phyloP scores from a whole-genome alignment of 2,113 vertebrate genomes.

The Myrmecobius fasciatus region DNA sequence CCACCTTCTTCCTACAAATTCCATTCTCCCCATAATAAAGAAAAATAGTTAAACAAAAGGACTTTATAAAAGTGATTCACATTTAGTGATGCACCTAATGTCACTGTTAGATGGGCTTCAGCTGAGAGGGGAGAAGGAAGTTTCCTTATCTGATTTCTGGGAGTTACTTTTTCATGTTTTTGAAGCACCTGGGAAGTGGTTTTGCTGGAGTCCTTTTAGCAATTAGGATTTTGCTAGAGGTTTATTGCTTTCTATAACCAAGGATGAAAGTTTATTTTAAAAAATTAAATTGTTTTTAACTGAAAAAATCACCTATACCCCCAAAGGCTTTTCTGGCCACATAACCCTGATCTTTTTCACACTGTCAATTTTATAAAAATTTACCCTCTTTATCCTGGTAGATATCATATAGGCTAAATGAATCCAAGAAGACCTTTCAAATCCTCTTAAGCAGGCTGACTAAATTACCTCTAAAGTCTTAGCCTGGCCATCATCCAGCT shows the following conservation, averaged over 20 bases:
- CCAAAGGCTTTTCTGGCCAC: neutral
- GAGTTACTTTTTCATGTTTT: conserved; percentile 11
- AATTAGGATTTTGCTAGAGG: neutral
- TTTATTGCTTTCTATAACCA: conserved; percentile 4
- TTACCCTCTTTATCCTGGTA: neutral
- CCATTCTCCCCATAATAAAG: neutral
- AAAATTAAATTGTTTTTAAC: conserved; percentile 29
- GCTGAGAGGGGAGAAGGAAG: neutral
- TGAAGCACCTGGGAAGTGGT: neutral
- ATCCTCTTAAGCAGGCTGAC: neutral
- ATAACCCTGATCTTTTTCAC: conserved; percentile 19
- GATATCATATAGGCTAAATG: neutral
- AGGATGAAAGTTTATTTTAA: conserved; percentile 11
- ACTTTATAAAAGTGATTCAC: neutral
- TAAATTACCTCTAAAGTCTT: neutral
- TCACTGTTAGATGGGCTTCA: neutral
- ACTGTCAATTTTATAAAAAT: neutral
- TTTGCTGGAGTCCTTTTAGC: conserved; percentile 1
- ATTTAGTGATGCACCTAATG: neutral
- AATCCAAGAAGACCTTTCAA: neutral
- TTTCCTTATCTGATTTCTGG: neutral
- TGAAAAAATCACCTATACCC: neutral
- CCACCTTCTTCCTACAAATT: neutral
- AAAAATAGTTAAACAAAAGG: neutral
- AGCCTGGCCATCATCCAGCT: neutral